Base-by-base conservation (phyloP, 2,888 invertebrate species). In the Trissolcus brochymenae region DNA sequence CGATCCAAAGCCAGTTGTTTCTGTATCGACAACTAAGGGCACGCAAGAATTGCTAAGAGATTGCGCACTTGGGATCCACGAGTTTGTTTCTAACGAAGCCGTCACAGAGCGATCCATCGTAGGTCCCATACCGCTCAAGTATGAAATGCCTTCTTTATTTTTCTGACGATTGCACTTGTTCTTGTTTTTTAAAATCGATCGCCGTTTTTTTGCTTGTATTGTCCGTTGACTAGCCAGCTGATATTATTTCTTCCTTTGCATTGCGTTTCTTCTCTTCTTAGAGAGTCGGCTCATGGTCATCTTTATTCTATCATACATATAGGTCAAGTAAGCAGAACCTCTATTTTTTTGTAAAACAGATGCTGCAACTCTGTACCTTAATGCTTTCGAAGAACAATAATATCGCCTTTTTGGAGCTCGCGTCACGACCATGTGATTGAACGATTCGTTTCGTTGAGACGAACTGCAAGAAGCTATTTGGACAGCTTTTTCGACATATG, bases 51-150 rank as follows among this genome's bases (percentile, higher is more conserved):
- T 4, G 21, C 21, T 21, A 21, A 21, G 4, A 21, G 21, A 21
- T 21, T 2, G 21, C 4, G 4, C 21, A 4, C 21, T 21, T 4
- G 21, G 4, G 21, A 21, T 21, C 4, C 4, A 21, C 2, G 4
- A 21, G 6, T 9, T 13, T 9, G n/a, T 13, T 6, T 40, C 62
- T 4, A 41, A 41, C n/a, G 62, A 25, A 1, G 54, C 41, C 16
- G 53, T 17, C 16, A 54, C 3, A 19, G 64, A 41, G 14, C 54
- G 64, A 11, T 64, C 64, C 64, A 64, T 53, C 2, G 54, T 50
- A 0, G 46, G 29, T 14, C 75, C 68, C 75, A 75, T 75, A 35
- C 65, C 73, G 50, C 66, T 74, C 59, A 75, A 21, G 64, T 66
- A 61, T 46, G 71, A 64, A 21, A 54, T 6, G 11, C 64, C 64